Evolutionary conservation across 2,888 invertebrate species (phyloP), one percentile per base, ranked within the genome.

Genomic region (Eledona agricola): DNA sequence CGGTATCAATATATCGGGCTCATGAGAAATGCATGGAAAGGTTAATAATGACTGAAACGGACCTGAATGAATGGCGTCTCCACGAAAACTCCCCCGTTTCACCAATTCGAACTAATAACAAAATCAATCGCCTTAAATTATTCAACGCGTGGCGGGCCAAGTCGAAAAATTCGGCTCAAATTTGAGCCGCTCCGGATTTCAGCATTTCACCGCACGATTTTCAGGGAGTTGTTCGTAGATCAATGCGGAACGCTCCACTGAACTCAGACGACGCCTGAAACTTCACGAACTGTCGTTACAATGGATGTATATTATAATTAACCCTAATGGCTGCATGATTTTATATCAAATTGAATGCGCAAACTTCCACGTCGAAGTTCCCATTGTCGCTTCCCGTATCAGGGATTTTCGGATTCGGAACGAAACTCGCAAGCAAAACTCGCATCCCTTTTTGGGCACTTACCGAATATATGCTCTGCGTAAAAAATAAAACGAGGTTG

Each of bases 261-360:
- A 42, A 53, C 43, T 53, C 29, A 29, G 22, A 43, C 42, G 47
- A 23, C 37, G 47, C 57, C 60, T 62, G 60, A 57, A 67, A 67
- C 65, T 67, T 64, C 50, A 59, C 63, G 63, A 69, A 67, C 65
- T 68, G 59, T 63, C 63, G 60, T 58, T 62, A 67, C 65, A 67
- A 67, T 68, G 58, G 65, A 64, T 65, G 65, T 66, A 65, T 67
- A 69, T 66, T 65, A 67, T 66, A 67, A 66, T 70, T 66, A 65
- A 67, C 64, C 62, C 55, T 66, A 64, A 67, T 65, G 61, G 65
- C 63, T 61, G 63, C 59, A 58, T 58, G 64, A 67, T 65, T 65
- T 60, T 62, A 59, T 64, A 63, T 61, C 52, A 61, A 60, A 62
- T 45, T 61, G 49, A 37, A 55, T 37, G 53, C 49, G 45, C 52